Percentiles rank a stretch among this genome's conserved stretches.
Conservation (phyloP, 2,113 vertebrate genomes). For the Chlorodrepanis virens region DNA sequence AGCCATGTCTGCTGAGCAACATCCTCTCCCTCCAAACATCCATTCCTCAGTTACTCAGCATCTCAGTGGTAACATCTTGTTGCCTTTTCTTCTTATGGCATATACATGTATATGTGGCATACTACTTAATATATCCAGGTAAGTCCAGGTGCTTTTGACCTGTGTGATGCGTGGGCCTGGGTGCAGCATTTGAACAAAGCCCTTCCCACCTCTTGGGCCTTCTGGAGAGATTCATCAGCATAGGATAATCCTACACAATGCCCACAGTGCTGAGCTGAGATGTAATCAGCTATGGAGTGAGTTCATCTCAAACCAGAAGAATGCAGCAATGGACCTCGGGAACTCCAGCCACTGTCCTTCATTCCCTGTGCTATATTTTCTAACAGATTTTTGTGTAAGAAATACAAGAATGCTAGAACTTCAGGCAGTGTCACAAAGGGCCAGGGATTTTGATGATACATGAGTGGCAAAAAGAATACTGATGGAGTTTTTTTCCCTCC, state of each 20-base stretch:
- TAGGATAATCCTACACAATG: neutral
- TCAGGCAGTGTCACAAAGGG: accelerated
- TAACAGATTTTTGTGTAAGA: neutral
- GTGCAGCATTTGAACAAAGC: neutral
- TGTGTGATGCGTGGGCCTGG: neutral
- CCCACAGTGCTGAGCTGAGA: neutral
- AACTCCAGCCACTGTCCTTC: neutral
- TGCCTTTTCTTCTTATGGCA: neutral
- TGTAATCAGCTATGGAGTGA: neutral
- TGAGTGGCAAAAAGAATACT: neutral
- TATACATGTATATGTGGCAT: neutral
- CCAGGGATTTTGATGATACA: accelerated
- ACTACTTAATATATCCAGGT: neutral
- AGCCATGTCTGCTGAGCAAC: neutral
- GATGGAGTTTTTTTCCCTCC: neutral
- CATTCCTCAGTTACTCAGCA: neutral
- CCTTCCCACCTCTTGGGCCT: neutral
- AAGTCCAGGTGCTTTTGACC: neutral
- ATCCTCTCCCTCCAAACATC: neutral
- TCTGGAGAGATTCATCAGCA: neutral
- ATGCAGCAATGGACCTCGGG: neutral
- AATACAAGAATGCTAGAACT: neutral
- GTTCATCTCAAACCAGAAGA: neutral
- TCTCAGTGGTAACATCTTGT: neutral
- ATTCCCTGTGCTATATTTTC: neutral